These are phyloP conservation scores for Amia ocellicauda DNA, from an alignment of 2,113 vertebrate species.

Conservation along the genomic window DNA sequence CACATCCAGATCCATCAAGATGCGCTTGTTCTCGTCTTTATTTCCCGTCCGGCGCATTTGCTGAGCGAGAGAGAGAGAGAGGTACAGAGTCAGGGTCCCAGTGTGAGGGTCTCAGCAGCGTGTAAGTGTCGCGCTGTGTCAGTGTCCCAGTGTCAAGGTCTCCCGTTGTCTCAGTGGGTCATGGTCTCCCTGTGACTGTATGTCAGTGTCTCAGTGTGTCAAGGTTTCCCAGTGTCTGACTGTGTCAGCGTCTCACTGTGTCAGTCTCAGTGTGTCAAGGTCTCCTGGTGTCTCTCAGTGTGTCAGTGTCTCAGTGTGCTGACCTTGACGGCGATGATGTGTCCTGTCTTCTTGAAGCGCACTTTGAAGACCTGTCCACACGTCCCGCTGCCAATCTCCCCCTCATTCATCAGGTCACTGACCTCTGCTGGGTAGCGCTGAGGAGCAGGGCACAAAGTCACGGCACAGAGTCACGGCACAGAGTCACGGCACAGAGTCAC, in stretches of 20 bases:
- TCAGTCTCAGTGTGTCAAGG: too few relatives aligned
- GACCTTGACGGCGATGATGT: conserved; percentile 90
- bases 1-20: conserved; percentile 92
- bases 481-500: too few relatives aligned
- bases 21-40: conserved; percentile 92
- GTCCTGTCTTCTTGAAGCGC: conserved; percentile 83
- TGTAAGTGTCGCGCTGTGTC: too few relatives aligned
- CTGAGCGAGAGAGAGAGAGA: conserved; percentile 46
- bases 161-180: too few relatives aligned
- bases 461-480: too few relatives aligned
- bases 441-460: not conserved
- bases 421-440: conserved; percentile 90
- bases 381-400: conserved; percentile 91
- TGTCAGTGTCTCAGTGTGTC: too few relatives aligned
- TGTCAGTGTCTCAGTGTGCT: too few relatives aligned
- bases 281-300: not conserved
- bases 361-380: conserved; percentile 96
- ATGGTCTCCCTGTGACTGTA: too few relatives aligned
- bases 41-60: conserved; percentile 96
- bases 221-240: too few relatives aligned
- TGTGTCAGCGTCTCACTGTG: too few relatives aligned
- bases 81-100: not conserved
- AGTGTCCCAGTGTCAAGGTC: too few relatives aligned
- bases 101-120: too few relatives aligned
- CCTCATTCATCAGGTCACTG: conserved; percentile 84